Percentiles rank a stretch among this genome's conserved stretches.
These are phyloP conservation scores for Tachystola acroxantha DNA, from an alignment of 2,888 invertebrate species.

Conservation along the genomic window DNA sequence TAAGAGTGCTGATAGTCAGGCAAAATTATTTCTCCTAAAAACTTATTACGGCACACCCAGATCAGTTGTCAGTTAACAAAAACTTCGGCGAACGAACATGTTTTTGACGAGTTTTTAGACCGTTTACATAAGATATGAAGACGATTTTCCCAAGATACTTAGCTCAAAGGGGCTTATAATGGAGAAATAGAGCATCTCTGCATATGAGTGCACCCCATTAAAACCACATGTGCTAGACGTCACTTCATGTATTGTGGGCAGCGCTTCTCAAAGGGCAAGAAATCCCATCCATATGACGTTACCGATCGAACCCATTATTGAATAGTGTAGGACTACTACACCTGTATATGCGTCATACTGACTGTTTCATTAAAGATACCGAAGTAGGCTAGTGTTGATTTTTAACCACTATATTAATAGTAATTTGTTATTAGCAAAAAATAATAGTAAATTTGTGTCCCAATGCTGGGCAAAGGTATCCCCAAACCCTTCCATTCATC, in stretches of 20 bases:
- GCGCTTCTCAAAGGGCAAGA: slow-evolving; percentile 26
- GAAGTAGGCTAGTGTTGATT: too few relatives aligned
- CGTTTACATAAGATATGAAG: slow-evolving; percentile 10
- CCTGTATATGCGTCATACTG: too few relatives aligned
- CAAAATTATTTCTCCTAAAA: slow-evolving; percentile 4
- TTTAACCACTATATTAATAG: too few relatives aligned
- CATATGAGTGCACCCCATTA: slow-evolving; percentile 68
- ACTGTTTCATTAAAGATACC: too few relatives aligned
- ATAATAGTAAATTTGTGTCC: too few relatives aligned
- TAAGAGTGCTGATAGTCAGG: too few relatives aligned
- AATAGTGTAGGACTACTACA: too few relatives aligned
- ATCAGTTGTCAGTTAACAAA: slow-evolving; percentile 11
- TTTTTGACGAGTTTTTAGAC: neutral
- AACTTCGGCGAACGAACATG: slow-evolving; percentile 6
- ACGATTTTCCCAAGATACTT: slow-evolving; percentile 39
- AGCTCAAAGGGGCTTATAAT: slow-evolving; percentile 36
- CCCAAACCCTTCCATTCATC: too few relatives aligned
- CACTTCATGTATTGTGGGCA: slow-evolving; percentile 38
- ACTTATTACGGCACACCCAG: slow-evolving; percentile 7
- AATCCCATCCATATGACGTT: too few relatives aligned
- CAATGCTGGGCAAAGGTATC: too few relatives aligned
- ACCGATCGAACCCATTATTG: too few relatives aligned
- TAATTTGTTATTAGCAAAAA: too few relatives aligned
- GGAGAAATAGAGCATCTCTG: slow-evolving; percentile 52
- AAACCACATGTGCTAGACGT: slow-evolving; percentile 65